These are phyloP conservation scores for Drosophila teissieri DNA, from an alignment of 1,140 invertebrate genomes.

Conservation along the genomic window DNA sequence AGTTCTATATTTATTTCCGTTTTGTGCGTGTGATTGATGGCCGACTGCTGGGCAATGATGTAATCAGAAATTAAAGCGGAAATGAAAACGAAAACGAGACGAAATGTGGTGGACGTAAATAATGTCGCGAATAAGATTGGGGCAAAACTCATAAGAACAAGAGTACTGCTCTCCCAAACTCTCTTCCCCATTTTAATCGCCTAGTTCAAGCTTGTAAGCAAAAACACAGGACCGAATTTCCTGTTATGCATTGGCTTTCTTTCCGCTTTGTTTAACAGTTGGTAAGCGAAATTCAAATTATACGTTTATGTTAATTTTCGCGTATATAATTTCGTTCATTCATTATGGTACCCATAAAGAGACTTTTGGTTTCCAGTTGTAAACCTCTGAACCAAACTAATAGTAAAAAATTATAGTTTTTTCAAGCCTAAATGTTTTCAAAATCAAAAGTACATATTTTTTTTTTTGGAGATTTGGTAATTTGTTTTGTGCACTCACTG, in stretches of 20 bases:
- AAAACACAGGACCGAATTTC: too few species aligned
- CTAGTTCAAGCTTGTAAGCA: too few species aligned
- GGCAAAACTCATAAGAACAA: constrained; percentile 31
- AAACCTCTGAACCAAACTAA: too few species aligned
- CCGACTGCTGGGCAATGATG: constrained; percentile 59
- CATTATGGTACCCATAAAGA: too few species aligned
- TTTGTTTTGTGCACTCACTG: not conserved
- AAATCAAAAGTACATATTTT: not conserved
- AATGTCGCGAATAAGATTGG: constrained; percentile 21
- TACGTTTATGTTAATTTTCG: too few species aligned
- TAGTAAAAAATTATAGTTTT: not conserved
- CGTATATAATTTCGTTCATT: too few species aligned
- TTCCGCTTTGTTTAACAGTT: too few species aligned
- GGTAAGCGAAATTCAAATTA: too few species aligned
- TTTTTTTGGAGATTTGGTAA: not conserved
- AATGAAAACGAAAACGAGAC: constrained; percentile 11
- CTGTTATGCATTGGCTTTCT: too few species aligned
- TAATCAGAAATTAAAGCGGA: constrained; percentile 45
- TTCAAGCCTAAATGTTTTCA: not conserved
- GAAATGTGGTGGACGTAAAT: not conserved
- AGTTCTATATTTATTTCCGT: constrained; percentile 77
- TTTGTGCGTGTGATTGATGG: constrained; percentile 78
- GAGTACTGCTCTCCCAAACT: not conserved
- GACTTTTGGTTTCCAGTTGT: too few species aligned
- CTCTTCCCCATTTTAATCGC: too few species aligned